A percentile compares a stretch with the other conserved stretches of the same genome.
Evolutionary conservation across 2,888 invertebrate genomes (phyloP).

Genomic region (Esperia sulphurella): DNA sequence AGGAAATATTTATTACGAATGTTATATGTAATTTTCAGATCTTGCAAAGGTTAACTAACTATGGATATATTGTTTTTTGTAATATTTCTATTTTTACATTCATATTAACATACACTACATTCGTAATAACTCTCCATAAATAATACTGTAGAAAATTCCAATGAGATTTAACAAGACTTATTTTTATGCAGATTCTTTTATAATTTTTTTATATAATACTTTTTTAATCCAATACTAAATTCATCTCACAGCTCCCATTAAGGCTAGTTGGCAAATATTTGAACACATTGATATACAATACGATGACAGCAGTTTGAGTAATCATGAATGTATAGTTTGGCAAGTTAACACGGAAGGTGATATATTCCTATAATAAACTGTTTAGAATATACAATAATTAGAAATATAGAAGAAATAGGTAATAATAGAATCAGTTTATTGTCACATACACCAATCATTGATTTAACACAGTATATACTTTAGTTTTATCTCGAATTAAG

Average conservation of each 20-base stretch:
- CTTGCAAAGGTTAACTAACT: too few species aligned
- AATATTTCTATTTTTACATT: background rate
- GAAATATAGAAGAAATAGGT: too few species aligned
- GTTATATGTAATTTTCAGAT: background rate
- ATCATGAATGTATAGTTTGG: too few species aligned
- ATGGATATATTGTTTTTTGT: too few species aligned
- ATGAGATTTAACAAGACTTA: background rate
- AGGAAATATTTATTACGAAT: background rate
- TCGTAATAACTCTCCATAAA: background rate
- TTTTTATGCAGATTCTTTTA: background rate
- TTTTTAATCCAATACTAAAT: constrained; percentile 39
- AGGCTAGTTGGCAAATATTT: constrained; percentile 66
- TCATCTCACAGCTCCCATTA: constrained; percentile 73
- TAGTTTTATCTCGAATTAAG: too few species aligned
- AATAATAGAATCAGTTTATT: too few species aligned
- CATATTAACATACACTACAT: background rate
- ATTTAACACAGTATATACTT: too few species aligned
- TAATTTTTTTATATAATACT: constrained; percentile 21
- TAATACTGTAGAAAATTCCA: background rate
- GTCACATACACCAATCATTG: too few species aligned
- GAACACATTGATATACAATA: constrained; percentile 52
- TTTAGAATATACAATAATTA: too few species aligned
- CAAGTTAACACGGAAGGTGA: background rate
- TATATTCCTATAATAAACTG: too few species aligned
- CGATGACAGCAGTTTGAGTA: constrained; percentile 26